Conservation (phyloP, 2,113 vertebrate genomes). For the Solea senegalensis region DNA sequence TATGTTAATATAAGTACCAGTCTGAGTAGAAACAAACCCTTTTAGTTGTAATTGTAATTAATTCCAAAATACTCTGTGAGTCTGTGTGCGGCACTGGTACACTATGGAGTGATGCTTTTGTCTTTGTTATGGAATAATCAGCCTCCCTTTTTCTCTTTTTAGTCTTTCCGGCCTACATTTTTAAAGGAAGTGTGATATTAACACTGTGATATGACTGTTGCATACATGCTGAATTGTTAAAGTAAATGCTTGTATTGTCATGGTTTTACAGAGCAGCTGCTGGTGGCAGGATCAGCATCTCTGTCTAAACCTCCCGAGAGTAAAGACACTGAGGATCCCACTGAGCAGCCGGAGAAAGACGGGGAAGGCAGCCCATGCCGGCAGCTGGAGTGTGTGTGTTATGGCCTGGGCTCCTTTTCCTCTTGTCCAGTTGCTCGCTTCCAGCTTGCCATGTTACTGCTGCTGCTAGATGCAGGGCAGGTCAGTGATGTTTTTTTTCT, state of each 20-base stretch:
- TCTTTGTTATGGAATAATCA: too few species aligned
- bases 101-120: too few species aligned
- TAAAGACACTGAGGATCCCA: constrained; percentile 17
- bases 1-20: too few species aligned
- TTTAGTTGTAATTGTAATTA: too few species aligned
- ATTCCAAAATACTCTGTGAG: too few species aligned
- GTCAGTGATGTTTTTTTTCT: constrained; percentile 64
- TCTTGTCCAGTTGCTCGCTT: constrained; percentile 82
- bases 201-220: too few species aligned
- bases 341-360: constrained; percentile 30
- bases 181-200: too few species aligned
- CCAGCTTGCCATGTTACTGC: constrained; percentile 90
- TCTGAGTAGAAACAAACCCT: too few species aligned
- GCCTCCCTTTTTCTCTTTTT: too few species aligned
- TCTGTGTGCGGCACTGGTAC: too few species aligned
- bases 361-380: neutral
- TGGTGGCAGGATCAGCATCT: constrained; percentile 15
- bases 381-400: constrained; percentile 84
- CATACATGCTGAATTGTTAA: too few species aligned
- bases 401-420: constrained; percentile 89
- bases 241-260: neutral
- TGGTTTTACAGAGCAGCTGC: constrained; percentile 59
- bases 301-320: constrained; percentile 1
- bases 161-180: too few species aligned
- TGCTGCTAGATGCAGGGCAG: constrained; percentile 86